Evolutionary conservation across 2,888 invertebrate genomes (phyloP).

Genomic region (Ophioninae sp.): DNA sequence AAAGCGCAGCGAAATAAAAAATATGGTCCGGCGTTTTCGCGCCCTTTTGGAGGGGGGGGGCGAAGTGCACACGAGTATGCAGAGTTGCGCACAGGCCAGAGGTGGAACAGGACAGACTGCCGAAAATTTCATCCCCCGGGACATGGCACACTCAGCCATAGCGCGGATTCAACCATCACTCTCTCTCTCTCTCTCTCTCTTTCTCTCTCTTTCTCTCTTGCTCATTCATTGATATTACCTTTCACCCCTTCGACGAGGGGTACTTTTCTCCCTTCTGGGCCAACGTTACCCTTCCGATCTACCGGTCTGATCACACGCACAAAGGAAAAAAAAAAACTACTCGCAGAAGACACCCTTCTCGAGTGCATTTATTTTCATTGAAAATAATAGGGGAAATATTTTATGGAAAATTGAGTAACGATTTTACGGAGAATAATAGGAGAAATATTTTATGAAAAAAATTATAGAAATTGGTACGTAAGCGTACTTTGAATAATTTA

Average conservation of each 20-base stretch:
- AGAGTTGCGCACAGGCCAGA: background rate
- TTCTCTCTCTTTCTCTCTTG: slow-evolving; percentile 14
- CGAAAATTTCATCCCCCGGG: slow-evolving; percentile 60
- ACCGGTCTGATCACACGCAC: background rate
- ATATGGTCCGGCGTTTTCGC: slow-evolving; percentile 17
- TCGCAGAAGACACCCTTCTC: background rate
- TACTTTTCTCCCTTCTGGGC: slow-evolving; percentile 21
- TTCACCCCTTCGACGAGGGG: slow-evolving; percentile 39
- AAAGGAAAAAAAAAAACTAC: background rate
- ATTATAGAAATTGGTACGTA: background rate
- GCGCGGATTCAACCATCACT: slow-evolving; percentile 15
- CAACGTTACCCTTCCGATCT: background rate
- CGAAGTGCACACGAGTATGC: background rate
- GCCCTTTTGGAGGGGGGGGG: slow-evolving; percentile 25
- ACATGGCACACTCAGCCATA: background rate
- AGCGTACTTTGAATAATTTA: background rate
- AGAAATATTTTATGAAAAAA: no score
- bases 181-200: slow-evolving; percentile 6
- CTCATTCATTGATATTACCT: slow-evolving; percentile 37
- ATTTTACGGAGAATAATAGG: no score
- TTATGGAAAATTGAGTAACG: no score
- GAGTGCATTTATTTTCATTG: background rate
- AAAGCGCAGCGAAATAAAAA: background rate
- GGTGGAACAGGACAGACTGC: slow-evolving; percentile 19
- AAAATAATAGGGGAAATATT: background rate